Evolutionary conservation across 2,888 invertebrate genomes (phyloP).

Genomic region (Temnothorax unifasciatus): DNA sequence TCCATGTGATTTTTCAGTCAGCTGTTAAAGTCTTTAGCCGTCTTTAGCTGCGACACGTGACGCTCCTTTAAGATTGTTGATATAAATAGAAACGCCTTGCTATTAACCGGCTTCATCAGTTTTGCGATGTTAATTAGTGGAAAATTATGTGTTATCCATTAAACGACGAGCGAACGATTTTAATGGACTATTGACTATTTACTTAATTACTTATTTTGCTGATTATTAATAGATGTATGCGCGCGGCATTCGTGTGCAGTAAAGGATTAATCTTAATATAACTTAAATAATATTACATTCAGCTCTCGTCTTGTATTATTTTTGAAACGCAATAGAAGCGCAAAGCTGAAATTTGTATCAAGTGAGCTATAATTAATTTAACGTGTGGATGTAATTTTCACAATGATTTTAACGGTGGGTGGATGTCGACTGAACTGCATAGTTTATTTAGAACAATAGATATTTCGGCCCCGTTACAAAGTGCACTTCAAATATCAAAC

Average conservation of each 20-base stretch:
- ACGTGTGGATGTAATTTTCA: background rate
- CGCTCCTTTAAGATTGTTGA: slow-evolving; percentile 30
- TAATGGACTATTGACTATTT: background rate
- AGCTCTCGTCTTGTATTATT: background rate
- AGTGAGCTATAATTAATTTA: slow-evolving; percentile 23
- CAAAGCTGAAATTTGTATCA: slow-evolving; percentile 9
- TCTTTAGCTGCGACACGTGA: background rate
- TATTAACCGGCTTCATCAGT: background rate
- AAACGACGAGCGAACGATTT: background rate
- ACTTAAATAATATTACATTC: background rate
- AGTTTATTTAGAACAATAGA: slow-evolving; percentile 17
- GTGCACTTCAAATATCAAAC: slow-evolving; percentile 31
- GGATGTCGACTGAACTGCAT: background rate
- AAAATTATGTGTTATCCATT: slow-evolving; percentile 3
- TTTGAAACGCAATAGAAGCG: background rate
- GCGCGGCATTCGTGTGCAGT: background rate
- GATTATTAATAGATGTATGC: background rate
- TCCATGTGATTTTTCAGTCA: slow-evolving; percentile 4
- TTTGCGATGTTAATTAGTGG: background rate
- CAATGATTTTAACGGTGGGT: slow-evolving; percentile 6
- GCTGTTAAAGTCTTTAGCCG: background rate
- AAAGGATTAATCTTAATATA: background rate
- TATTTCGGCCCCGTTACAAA: background rate
- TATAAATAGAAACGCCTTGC: slow-evolving; percentile 32
- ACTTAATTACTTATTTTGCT: background rate